Percentiles rank a stretch among this genome's conserved stretches.
These are phyloP conservation scores for Macrostomum cliftonense DNA, from an alignment of 2,888 invertebrate species.

Conservation along the genomic window DNA sequence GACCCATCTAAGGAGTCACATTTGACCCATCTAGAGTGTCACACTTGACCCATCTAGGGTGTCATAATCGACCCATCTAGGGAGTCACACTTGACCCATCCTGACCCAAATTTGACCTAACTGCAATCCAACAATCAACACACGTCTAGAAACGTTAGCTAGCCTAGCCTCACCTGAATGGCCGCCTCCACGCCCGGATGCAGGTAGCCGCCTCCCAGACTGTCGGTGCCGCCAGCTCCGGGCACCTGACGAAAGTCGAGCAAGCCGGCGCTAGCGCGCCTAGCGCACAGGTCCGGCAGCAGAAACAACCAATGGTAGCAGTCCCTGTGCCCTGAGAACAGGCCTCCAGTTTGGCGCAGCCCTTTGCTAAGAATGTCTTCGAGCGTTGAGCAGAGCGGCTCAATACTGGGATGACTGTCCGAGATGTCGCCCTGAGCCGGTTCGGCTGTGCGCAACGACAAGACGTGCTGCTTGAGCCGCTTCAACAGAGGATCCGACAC, in stretches of 20 bases:
- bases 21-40: no score
- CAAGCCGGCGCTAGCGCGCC: not conserved
- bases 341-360: conserved; percentile 22
- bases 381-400: conserved; percentile 42
- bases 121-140: no score
- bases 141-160: no score
- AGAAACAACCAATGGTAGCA: conserved; percentile 8
- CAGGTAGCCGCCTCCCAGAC: no score
- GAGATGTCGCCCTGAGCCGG: conserved; percentile 32
- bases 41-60: no score
- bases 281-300: not conserved
- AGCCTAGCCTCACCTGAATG: no score
- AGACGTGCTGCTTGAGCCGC: conserved; percentile 39
- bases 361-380: conserved; percentile 46
- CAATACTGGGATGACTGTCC: conserved; percentile 41
- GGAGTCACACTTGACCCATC: no score
- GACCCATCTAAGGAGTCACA: no score
- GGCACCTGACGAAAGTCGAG: conserved; percentile 4
- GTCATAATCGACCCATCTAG: no score
- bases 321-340: conserved; percentile 26
- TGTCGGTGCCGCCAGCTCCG: not conserved
- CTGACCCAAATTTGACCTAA: no score
- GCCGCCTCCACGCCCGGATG: no score
- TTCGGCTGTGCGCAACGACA: conserved; percentile 20
- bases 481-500: conserved; percentile 46